These are phyloP conservation scores for Cebus imitator DNA, from an alignment of 2,113 vertebrate species.

Conservation along the genomic window DNA sequence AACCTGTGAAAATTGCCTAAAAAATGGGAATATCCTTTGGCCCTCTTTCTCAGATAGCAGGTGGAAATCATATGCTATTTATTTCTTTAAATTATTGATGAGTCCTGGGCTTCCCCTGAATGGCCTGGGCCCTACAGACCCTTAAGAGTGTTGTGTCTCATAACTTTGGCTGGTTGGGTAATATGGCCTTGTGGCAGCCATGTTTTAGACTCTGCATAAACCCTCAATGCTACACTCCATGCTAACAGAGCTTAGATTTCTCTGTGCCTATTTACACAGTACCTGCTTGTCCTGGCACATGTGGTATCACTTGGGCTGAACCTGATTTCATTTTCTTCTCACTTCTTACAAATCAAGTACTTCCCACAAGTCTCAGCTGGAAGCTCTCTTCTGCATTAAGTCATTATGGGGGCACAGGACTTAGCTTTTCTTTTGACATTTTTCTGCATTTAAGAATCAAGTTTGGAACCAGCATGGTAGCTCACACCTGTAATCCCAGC, in stretches of 20 bases:
- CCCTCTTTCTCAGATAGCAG: background rate
- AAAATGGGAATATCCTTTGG: background rate
- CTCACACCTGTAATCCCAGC: background rate
- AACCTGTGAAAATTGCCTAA: background rate
- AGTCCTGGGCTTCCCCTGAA: background rate
- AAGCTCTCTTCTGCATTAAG: background rate
- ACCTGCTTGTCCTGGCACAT: background rate
- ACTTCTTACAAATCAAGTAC: background rate
- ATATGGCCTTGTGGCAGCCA: background rate
- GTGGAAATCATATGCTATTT: background rate
- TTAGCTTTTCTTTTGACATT: background rate
- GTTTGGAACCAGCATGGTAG: background rate
- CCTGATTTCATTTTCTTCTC: background rate
- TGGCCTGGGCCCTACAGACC: background rate
- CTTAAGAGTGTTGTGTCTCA: background rate
- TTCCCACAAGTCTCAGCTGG: background rate
- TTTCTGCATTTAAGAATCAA: background rate
- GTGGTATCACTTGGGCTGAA: background rate
- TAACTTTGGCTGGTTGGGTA: background rate
- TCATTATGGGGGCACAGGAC: background rate
- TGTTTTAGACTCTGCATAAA: background rate
- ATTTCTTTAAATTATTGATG: background rate
- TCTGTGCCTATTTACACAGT: background rate
- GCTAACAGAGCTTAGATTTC: background rate
- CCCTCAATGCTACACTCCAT: accelerated